A percentile compares a stretch with the other conserved stretches of the same genome.
Conservation (phyloP, 2,113 vertebrate species). For the Bettongia penicillata region DNA sequence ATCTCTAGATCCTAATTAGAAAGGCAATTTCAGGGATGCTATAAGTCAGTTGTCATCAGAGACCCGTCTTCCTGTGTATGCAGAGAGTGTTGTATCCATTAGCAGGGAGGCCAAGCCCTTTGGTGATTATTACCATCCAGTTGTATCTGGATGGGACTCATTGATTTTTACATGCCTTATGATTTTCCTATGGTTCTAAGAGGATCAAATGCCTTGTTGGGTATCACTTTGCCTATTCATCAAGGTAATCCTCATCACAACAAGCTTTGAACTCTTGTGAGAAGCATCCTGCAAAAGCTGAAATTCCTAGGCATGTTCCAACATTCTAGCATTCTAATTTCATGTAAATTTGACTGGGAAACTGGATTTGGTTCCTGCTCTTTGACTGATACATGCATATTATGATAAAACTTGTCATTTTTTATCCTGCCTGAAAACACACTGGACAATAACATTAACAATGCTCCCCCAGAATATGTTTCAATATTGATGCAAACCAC, state of each 20-base stretch:
- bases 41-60: conserved; percentile 68
- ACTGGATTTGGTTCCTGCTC: neutral
- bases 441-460: neutral
- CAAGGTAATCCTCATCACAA: neutral
- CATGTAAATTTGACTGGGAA: too few relatives aligned
- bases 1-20: conserved; percentile 77
- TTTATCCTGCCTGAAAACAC: neutral
- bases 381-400: neutral
- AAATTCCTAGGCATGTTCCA: neutral
- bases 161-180: conserved; percentile 30
- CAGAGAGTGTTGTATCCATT: conserved; percentile 26
- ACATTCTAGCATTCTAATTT: neutral
- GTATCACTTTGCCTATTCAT: conserved; percentile 18
- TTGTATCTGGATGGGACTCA: conserved; percentile 15
- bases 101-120: conserved; percentile 6
- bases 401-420: neutral
- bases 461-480: neutral
- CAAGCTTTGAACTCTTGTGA: neutral
- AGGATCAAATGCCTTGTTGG: conserved; percentile 45
- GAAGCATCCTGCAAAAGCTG: neutral
- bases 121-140: conserved; percentile 30
- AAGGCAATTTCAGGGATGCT: conserved; percentile 57
- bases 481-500: neutral
- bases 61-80: conserved; percentile 47
- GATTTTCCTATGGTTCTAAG: conserved; percentile 30